Conservation (phyloP, 2,113 vertebrate species). For the Himantopus leucocephalus region DNA sequence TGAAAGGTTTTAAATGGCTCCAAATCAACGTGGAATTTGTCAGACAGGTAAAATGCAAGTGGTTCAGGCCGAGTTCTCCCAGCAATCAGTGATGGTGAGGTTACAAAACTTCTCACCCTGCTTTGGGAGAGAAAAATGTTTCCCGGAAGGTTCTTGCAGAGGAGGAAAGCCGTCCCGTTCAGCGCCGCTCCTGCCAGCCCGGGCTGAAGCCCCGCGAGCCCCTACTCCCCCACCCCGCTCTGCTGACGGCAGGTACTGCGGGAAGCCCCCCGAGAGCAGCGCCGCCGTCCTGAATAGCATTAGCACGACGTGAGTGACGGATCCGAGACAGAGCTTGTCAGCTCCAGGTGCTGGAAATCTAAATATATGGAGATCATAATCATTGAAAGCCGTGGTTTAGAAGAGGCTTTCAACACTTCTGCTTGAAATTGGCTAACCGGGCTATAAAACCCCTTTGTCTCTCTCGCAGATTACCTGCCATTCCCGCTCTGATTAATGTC, state of each 20-base stretch:
- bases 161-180: neutral
- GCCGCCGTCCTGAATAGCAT: neutral
- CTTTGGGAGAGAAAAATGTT: neutral
- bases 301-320: neutral
- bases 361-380: neutral
- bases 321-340: neutral
- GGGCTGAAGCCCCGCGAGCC: neutral
- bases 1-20: neutral
- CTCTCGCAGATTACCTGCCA: neutral
- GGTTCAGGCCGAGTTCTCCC: neutral
- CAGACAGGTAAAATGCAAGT: neutral
- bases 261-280: neutral
- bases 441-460: neutral
- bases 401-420: neutral
- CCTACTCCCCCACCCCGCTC: neutral
- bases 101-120: neutral
- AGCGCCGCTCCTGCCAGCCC: accelerated
- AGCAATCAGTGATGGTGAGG: neutral
- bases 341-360: neutral
- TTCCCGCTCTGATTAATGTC: neutral
- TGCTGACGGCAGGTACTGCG: neutral
- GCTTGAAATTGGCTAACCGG: neutral
- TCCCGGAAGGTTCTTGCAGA: neutral
- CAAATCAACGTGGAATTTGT: neutral
- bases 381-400: neutral